Base-by-base conservation (phyloP, 2,888 invertebrate genomes). In the Silvanus unidentatus region DNA sequence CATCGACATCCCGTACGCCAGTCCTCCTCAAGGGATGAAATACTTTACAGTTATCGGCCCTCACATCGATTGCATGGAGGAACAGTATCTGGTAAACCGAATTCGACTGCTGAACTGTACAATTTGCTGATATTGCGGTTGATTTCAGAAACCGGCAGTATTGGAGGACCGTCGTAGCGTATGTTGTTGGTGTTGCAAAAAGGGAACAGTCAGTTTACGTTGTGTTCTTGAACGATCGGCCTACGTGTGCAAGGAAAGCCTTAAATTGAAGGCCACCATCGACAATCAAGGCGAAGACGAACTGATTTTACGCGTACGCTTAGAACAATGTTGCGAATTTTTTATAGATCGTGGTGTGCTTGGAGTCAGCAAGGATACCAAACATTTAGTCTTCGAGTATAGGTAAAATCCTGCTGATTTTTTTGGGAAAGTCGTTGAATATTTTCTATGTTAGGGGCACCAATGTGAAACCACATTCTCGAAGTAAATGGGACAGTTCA, bases 41-140 rank as follows among this genome's bases (percentile, higher is more conserved):
- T 86, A 87, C 67, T 87, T 87, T 67, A 86, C 86, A 1, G 75
- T 87, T 37, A 82, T 87, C 54, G 86, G 86, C 2, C 86, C 86
- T 10, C 83, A 85, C 62, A 84, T 85, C 57, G 86, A 87, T 69
- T 86, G 86, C 66, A 86, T 86, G 85, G 86, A 87, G 53, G 85
- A 86, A 64, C 81, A 84, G 60, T 86, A 84, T 65, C 70, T 86
- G 74, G 86, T 86, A 68, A 73, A 75, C n/a, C n/a, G n/a, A n/a
- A n/a, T n/a, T n/a, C n/a, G n/a, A n/a, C n/a, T n/a, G n/a, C n/a
- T 22, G 22, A 22, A 16, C 11, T 36, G 28, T 32, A 32, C n/a
- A 32, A n/a, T n/a, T 32, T n/a, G 32, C n/a, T 32, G 10, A 9
- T n/a, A n/a, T n/a, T 15, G 29, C 10, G 22, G 11, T 2, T 2